Conservation (phyloP, 2,888 invertebrate genomes). For the Cremastinae sp. region DNA sequence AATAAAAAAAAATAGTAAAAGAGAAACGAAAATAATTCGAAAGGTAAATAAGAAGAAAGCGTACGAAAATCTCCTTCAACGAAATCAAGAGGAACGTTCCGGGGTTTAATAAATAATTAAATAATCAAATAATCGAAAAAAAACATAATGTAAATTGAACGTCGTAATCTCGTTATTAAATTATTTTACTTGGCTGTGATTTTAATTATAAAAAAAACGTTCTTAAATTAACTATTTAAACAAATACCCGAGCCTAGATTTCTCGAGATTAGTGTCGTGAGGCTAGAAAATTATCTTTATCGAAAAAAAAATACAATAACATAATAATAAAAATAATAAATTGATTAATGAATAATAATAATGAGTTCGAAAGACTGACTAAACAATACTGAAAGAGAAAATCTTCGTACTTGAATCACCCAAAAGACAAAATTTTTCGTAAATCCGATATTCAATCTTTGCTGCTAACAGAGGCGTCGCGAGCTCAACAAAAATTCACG, state of each 20-base stretch:
- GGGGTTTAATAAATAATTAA: neutral
- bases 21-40: neutral
- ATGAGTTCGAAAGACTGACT: conserved; percentile 62
- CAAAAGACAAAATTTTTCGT: neutral
- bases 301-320: conserved; percentile 25
- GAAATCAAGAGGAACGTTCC: neutral
- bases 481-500: too few species aligned
- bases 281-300: conserved; percentile 26
- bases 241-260: conserved; percentile 10
- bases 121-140: neutral
- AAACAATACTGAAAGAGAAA: conserved; percentile 53
- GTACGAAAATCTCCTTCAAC: neutral
- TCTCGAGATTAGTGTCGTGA: conserved; percentile 22
- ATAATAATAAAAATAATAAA: conserved; percentile 38
- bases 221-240: conserved; percentile 17
- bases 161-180: conserved; percentile 37
- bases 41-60: neutral
- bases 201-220: conserved; percentile 54
- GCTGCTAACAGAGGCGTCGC: neutral
- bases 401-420: conserved; percentile 15
- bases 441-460: neutral
- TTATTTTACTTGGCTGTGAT: conserved; percentile 62
- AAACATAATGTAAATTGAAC: conserved; percentile 49
- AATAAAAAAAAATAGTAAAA: neutral
- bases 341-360: conserved; percentile 45